phyloP scores from a whole-genome alignment of 2,797 vertebrate genomes.

The Petrocephalus sullivani region DNA sequence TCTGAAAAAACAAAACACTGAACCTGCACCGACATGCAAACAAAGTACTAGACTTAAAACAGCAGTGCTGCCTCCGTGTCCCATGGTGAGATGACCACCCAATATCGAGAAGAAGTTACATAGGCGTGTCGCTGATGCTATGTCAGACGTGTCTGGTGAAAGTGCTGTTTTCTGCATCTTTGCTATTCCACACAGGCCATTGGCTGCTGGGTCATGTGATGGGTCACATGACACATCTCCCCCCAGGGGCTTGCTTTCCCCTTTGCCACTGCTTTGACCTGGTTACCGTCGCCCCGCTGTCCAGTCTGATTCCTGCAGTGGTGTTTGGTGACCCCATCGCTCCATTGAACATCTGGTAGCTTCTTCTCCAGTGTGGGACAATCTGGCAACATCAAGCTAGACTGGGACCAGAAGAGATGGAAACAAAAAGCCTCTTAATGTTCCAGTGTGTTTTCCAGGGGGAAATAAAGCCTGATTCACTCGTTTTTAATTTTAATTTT shows the following conservation, averaged over 20 bases:
- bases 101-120: not conserved
- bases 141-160: not conserved
- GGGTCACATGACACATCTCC: not conserved
- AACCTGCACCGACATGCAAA: not conserved
- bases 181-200: not conserved
- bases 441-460: not conserved
- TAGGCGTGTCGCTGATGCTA: not conserved
- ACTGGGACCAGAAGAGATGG: not conserved
- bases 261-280: conserved; percentile 35
- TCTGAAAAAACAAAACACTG: not conserved
- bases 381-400: not conserved
- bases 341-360: conserved; percentile 9
- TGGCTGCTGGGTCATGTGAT: not conserved
- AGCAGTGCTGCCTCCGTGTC: not conserved
- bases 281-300: conserved; percentile 33
- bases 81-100: not conserved
- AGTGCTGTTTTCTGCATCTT: not conserved
- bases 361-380: not conserved
- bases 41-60: not conserved
- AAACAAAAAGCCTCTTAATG: not conserved
- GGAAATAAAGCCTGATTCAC: not conserved
- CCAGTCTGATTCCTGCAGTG: conserved; percentile 32
- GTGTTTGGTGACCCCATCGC: conserved; percentile 22
- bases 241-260: not conserved
- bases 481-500: not conserved